Evolutionary conservation across 1,140 invertebrate species (phyloP).

Genomic region (Heliconius melpomene): DNA sequence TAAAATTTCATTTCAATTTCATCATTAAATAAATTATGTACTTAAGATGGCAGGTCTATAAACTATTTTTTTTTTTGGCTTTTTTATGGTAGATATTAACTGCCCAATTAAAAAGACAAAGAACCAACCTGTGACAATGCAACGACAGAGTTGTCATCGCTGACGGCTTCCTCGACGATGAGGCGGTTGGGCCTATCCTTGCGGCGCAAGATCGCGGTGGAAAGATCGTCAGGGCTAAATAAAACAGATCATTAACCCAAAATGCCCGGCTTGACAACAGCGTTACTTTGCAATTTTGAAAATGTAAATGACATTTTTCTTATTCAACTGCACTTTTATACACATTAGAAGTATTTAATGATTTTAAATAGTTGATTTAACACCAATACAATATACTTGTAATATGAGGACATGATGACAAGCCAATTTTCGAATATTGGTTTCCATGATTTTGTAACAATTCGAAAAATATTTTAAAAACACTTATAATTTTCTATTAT

Average conservation of each 20-base stretch:
- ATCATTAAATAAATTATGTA: too few relatives aligned
- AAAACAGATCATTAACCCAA: slow-evolving; percentile 40
- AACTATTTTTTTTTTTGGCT: not conserved
- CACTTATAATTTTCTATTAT: slow-evolving; percentile 20
- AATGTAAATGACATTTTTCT: not conserved
- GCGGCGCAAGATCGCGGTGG: slow-evolving; percentile 98
- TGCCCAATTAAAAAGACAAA: slow-evolving; percentile 36
- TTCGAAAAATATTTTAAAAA: slow-evolving; percentile 22
- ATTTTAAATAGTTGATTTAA: not conserved
- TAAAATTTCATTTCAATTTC: too few relatives aligned
- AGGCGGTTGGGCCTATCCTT: slow-evolving; percentile 99
- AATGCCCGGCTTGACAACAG: slow-evolving; percentile 30
- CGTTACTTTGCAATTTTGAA: slow-evolving; percentile 4
- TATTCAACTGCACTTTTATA: not conserved
- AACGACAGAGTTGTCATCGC: slow-evolving; percentile 99
- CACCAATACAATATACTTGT: slow-evolving; percentile 29
- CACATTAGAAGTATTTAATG: not conserved
- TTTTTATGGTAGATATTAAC: not conserved
- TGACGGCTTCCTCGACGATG: slow-evolving; percentile 98
- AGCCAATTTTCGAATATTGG: slow-evolving; percentile 76
- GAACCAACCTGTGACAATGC: slow-evolving; percentile 92
- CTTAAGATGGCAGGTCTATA: too few relatives aligned
- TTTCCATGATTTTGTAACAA: slow-evolving; percentile 47
- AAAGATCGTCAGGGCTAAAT: slow-evolving; percentile 93
- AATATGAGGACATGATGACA: slow-evolving; percentile 79